A percentile compares a stretch with the other conserved stretches of the same genome.
phyloP scores from a whole-genome alignment of 2,888 invertebrate species.

The Stegana nigrithorax region DNA sequence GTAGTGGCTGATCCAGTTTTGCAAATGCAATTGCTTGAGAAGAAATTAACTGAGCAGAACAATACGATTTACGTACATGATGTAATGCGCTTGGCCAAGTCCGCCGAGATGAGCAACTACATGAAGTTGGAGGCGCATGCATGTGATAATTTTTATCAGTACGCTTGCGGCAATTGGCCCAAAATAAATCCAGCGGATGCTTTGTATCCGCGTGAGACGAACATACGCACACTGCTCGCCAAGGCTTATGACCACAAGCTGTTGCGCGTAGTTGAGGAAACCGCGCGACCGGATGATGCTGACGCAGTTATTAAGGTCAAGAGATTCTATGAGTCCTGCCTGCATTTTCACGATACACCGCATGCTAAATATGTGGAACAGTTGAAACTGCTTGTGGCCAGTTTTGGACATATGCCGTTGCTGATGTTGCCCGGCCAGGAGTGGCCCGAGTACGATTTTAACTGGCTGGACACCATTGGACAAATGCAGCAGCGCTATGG shows the following conservation, averaged over 20 bases:
- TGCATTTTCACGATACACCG: constrained; percentile 36
- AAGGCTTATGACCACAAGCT: constrained; percentile 54
- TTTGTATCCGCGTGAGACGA: constrained; percentile 49
- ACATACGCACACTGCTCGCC: constrained; percentile 46
- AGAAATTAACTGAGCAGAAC: constrained; percentile 50
- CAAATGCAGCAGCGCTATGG: constrained; percentile 55
- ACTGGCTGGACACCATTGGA: constrained; percentile 57
- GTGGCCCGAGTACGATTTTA: constrained; percentile 45
- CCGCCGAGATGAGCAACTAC: constrained; percentile 59
- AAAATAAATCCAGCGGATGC: constrained; percentile 56
- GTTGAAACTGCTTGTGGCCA: constrained; percentile 41
- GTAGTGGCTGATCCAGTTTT: constrained; percentile 36
- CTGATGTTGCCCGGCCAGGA: constrained; percentile 33
- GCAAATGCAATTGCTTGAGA: constrained; percentile 44
- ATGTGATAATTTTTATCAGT: constrained; percentile 61
- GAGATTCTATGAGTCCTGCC: constrained; percentile 60
- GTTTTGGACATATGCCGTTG: constrained; percentile 60
- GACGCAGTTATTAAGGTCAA: constrained; percentile 45
- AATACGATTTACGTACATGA: constrained; percentile 52
- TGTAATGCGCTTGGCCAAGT: constrained; percentile 58
- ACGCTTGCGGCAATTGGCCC: constrained; percentile 63
- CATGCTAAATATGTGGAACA: constrained; percentile 34
- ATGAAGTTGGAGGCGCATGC: constrained; percentile 54
- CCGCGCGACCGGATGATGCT: constrained; percentile 39
- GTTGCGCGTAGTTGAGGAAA: constrained; percentile 45